phyloP scores from a whole-genome alignment of 2,888 invertebrate species.

The Diplolepis rosae region DNA sequence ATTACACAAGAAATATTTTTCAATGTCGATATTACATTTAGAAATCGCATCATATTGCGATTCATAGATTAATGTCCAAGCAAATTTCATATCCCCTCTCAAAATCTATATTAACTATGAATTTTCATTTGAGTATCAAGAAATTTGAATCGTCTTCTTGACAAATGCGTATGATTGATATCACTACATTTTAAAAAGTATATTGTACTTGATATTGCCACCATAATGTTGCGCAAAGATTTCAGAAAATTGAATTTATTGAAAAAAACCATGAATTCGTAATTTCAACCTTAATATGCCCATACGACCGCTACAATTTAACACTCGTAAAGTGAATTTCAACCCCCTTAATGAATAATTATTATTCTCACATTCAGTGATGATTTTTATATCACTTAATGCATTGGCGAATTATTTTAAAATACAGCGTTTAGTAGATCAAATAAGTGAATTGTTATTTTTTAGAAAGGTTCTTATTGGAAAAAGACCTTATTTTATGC shows the following conservation, averaged over 20 bases:
- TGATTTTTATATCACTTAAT: no score
- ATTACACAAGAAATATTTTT: constrained; percentile 19
- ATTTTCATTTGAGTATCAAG: background rate
- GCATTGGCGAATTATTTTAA: background rate
- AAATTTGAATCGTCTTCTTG: background rate
- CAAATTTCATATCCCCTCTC: background rate
- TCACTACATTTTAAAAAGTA: background rate
- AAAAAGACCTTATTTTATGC: background rate
- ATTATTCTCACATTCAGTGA: background rate
- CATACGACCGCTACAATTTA: background rate
- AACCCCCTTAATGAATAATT: background rate
- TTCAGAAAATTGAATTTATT: background rate
- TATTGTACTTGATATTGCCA: background rate
- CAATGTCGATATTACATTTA: background rate
- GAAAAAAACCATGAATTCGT: background rate
- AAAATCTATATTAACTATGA: background rate
- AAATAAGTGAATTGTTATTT: constrained; percentile 16
- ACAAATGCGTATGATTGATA: constrained; percentile 3
- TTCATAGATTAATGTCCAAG: no score
- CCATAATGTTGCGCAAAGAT: background rate
- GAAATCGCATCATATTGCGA: background rate
- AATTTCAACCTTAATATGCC: background rate
- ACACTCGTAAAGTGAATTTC: background rate
- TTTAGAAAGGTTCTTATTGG: background rate
- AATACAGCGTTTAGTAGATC: background rate